phyloP scores from a whole-genome alignment of 1,140 invertebrate genomes.

The Aphaenogaster ashmeadi region DNA sequence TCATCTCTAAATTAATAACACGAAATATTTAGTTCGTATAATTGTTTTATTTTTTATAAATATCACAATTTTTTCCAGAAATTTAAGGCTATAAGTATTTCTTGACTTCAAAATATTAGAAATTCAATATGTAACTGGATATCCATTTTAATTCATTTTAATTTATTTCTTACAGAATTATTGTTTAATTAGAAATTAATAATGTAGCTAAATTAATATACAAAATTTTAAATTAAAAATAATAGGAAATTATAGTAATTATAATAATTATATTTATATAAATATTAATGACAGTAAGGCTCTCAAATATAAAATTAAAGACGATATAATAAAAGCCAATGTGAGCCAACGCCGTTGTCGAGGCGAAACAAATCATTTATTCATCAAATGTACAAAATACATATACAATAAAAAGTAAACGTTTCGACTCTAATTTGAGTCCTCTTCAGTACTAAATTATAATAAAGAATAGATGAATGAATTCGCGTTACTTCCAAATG shows the following conservation, averaged over 20 bases:
- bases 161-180: neutral
- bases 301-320: too few species aligned
- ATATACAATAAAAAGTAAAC: too few species aligned
- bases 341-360: too few species aligned
- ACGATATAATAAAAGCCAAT: too few species aligned
- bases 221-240: neutral
- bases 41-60: slow-evolving; percentile 9
- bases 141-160: neutral
- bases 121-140: neutral
- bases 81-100: neutral
- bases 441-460: too few species aligned
- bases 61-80: neutral
- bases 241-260: neutral
- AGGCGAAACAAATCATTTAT: too few species aligned
- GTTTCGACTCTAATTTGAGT: too few species aligned
- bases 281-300: too few species aligned
- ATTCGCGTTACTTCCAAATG: too few species aligned
- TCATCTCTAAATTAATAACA: slow-evolving; percentile 80
- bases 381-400: too few species aligned
- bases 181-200: neutral
- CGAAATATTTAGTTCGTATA: neutral
- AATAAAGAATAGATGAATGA: too few species aligned
- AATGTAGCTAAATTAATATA: neutral
- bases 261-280: neutral
- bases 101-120: neutral